Conservation (phyloP, 1,140 invertebrate genomes). For the Trissolcus basalis region DNA sequence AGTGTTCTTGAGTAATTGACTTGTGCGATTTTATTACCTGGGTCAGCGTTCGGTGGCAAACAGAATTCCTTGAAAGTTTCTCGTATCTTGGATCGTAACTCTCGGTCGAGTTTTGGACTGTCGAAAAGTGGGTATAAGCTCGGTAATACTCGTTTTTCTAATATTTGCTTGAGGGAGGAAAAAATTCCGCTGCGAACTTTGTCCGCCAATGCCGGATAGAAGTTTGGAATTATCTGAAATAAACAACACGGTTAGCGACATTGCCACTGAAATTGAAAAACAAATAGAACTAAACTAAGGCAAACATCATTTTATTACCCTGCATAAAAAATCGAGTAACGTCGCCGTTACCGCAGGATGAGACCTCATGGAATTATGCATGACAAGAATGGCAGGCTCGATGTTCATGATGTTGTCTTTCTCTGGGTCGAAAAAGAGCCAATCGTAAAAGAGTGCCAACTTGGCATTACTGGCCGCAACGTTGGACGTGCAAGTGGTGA, state of each 20-base stretch:
- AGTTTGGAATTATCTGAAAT: slow-evolving; percentile 93
- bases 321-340: slow-evolving; percentile 94
- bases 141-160: slow-evolving; percentile 94
- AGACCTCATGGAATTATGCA: slow-evolving; percentile 97
- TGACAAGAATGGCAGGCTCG: slow-evolving; percentile 98
- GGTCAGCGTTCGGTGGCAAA: slow-evolving; percentile 76
- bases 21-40: slow-evolving; percentile 61
- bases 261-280: slow-evolving; percentile 2
- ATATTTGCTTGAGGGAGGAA: slow-evolving; percentile 92
- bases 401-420: slow-evolving; percentile 99
- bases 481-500: slow-evolving; percentile 96
- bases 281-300: slow-evolving; percentile 2
- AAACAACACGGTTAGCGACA: neutral
- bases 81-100: slow-evolving; percentile 88
- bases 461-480: slow-evolving; percentile 97
- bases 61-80: slow-evolving; percentile 96
- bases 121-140: slow-evolving; percentile 94
- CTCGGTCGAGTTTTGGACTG: slow-evolving; percentile 93
- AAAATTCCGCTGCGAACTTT: slow-evolving; percentile 93
- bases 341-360: slow-evolving; percentile 97
- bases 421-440: slow-evolving; percentile 96
- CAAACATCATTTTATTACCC: slow-evolving; percentile 72
- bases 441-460: slow-evolving; percentile 97
- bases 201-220: slow-evolving; percentile 88
- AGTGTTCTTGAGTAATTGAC: slow-evolving; percentile 18